Evolutionary conservation across 2,888 invertebrate genomes (phyloP), one percentile per base, ranked within the genome.

Genomic region (Drosophila anomalipes): DNA sequence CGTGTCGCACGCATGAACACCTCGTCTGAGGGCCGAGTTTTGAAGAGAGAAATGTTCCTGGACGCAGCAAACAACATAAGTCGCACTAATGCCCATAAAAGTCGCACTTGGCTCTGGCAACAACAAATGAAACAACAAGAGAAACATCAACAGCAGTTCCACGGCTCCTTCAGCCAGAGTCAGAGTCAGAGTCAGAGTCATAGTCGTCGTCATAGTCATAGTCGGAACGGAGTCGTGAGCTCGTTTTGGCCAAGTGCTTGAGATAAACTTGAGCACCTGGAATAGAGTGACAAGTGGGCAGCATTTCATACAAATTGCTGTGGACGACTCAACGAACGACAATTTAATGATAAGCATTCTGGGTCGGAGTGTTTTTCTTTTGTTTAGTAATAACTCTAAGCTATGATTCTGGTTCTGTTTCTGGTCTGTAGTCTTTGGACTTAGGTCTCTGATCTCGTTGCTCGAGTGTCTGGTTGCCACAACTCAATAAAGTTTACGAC

Each of bases 241-340:
- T 75, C 70, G 74, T 77, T 75, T 67, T 67, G 70, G 70, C 86
- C 89, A 89, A 85, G 87, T 89, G 81, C 84, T 83, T 83, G 89
- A 86, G 89, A 89, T 86, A 86, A 89, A 82, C 67, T 70, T 84
- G 84, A 86, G 85, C 89, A 86, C 87, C 87, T 89, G 85, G 89
- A 89, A 86, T 86, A 90, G 86, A 88, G 86, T 86, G 86, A 90
- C 90, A 86, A 86, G 86, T 86, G 86, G 86, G 86, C 90, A 82
- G 89, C 88, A 86, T 90, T 88, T 86, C 86, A 86, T 90, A 86
- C 86, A 91, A 87, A 90, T 81, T 91, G 89, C 90, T 86, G 65
- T 68, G 73, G 81, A 80, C 81, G 78, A 77, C 62, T 69, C 61
- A 69, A 68, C 73, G 71, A 70, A 81, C 90, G 90, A 91, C 91